These are phyloP conservation scores for Alitta virens DNA, from an alignment of 2,888 invertebrate genomes.

Conservation along the genomic window DNA sequence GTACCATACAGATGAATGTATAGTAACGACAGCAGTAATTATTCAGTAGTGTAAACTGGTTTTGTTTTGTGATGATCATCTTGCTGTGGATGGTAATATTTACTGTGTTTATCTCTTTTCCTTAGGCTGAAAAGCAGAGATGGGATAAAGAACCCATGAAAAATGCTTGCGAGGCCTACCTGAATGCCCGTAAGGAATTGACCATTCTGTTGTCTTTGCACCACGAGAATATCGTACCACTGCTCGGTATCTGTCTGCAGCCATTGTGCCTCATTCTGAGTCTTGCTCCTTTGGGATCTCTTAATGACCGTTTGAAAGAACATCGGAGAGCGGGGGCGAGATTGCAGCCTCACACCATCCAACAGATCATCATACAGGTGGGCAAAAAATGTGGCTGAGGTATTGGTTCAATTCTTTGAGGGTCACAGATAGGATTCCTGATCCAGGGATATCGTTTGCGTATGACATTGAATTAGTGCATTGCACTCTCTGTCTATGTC, in stretches of 20 bases:
- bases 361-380: slow-evolving; percentile 81
- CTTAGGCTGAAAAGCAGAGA: slow-evolving; percentile 22
- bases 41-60: too few relatives aligned
- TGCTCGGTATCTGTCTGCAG: slow-evolving; percentile 84
- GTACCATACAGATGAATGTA: too few relatives aligned
- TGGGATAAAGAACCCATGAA: slow-evolving; percentile 92
- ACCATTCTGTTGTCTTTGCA: slow-evolving; percentile 82
- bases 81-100: background rate
- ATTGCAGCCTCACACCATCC: slow-evolving; percentile 76
- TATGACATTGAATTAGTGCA: too few relatives aligned
- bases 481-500: too few relatives aligned
- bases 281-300: slow-evolving; percentile 87
- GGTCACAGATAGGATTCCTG: too few relatives aligned
- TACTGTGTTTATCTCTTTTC: background rate
- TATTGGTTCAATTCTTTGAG: too few relatives aligned
- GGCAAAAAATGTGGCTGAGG: too few relatives aligned
- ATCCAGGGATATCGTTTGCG: too few relatives aligned
- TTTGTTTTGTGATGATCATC: too few relatives aligned
- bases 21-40: too few relatives aligned
- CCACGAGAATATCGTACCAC: slow-evolving; percentile 88
- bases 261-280: slow-evolving; percentile 86
- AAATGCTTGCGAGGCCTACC: slow-evolving; percentile 93
- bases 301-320: slow-evolving; percentile 79
- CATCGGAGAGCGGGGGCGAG: slow-evolving; percentile 82
- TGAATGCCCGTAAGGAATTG: slow-evolving; percentile 91